A percentile compares a stretch with the other conserved stretches of the same genome.
Evolutionary conservation across 2,113 vertebrate genomes (phyloP).

Genomic region (Myiagra hebetior): DNA sequence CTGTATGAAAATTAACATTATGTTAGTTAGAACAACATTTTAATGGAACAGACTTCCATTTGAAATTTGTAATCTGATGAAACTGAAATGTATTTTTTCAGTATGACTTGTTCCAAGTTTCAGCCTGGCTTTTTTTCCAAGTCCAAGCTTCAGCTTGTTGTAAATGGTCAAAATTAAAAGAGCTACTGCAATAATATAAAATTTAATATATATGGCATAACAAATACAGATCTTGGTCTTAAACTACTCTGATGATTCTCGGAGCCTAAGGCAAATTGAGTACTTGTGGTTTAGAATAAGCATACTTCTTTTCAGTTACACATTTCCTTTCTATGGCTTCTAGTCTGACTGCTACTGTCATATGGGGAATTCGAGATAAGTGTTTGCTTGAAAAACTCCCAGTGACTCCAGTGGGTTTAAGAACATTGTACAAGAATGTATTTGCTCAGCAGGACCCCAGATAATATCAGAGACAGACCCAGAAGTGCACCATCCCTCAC

Average conservation of each 20-base stretch:
- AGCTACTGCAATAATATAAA: not conserved
- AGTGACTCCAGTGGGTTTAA: not conserved
- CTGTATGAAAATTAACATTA: not conserved
- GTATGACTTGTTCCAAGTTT: not conserved
- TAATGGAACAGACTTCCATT: not conserved
- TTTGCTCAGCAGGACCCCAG: not conserved
- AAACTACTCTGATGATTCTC: not conserved
- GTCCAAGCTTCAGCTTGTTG: not conserved
- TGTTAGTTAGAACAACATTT: not conserved
- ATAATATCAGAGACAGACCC: not conserved
- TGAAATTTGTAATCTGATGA: not conserved
- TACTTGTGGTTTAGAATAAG: not conserved
- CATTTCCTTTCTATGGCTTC: not conserved
- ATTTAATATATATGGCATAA: not conserved
- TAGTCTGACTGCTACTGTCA: not conserved
- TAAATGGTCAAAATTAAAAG: not conserved
- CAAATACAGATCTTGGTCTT: not conserved
- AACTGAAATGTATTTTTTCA: not conserved
- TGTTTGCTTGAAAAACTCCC: not conserved
- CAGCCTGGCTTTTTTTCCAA: not conserved
- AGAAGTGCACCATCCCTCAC: not conserved
- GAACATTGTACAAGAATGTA: not conserved
- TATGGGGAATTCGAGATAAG: accelerated
- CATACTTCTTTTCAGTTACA: not conserved
- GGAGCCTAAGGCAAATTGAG: not conserved